Evolutionary conservation across 2,797 vertebrate genomes (phyloP), one percentile per base, ranked within the genome.

Genomic region (Halcyon badia): DNA sequence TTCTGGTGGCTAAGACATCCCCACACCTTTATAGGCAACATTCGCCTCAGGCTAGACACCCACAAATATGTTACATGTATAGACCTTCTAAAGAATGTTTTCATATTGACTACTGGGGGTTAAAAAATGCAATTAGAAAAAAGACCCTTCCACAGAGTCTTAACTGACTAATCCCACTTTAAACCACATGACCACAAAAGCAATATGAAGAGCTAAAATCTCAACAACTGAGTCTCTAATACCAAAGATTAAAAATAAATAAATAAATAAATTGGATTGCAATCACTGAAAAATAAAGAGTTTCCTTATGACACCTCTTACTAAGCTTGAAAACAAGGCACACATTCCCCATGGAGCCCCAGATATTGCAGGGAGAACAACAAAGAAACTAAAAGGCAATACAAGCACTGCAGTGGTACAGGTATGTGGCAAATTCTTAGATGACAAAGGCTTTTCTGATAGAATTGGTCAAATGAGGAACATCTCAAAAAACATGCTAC

Each of bases 341-440:
- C 4, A 39, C 4, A 3, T 30, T 35, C 39, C 66, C 25, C 39
- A 58, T 1, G 0, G 2, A 58, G 25, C 19, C 52, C 52, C 17
- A 61, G 15, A 52, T 8, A 25, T 14, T 83, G 44, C 18, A 71
- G 37, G 51, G 19, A 12, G 41, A 33, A 83, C 44, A 87, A 76
- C n/a, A 87, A 77, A 48, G 35, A 90, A 71, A 71, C 8, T 25
- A 54, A 69, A 44, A 54, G 18, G 18, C 52, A 64, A 52, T 3
- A n/a, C 10, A 68, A 79, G n/a, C 35, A 56, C 19, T 46, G 9
- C 56, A 65, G 30, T 44, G 30, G 31, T 20, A n/a, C 3, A 13
- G 10, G 33, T n/a, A 76, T 35, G 83, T 17, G 6, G 25, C 31
- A 87, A 88, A 65, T 60, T 81, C 49, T 76, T 48, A 17, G 19